Percentiles rank a stretch among this genome's conserved stretches.
Evolutionary conservation across 92 coral and sea anemone genomes (phyloP).

Genomic region (Actinernus sp.): DNA sequence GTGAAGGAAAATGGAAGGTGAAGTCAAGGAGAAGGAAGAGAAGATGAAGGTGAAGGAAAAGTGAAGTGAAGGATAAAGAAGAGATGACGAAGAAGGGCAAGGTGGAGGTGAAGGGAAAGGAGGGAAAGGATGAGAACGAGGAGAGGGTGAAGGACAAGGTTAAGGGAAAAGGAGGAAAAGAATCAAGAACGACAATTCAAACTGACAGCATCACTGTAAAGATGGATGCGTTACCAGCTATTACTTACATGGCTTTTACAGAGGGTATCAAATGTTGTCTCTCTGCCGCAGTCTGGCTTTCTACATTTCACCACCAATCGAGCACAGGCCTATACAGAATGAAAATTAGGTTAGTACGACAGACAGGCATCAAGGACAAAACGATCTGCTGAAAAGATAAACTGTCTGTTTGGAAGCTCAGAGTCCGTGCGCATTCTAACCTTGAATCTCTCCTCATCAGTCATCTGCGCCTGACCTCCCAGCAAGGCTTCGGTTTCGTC

Average conservation of each 20-base stretch:
- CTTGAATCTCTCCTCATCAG: constrained; percentile 98
- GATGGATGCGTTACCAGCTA: background rate
- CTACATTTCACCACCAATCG: constrained; percentile 75
- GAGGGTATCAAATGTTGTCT: constrained; percentile 69
- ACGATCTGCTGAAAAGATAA: too few species aligned
- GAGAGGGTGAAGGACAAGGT: background rate
- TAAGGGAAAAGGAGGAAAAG: background rate
- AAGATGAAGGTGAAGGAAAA: background rate
- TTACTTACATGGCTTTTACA: constrained; percentile 58
- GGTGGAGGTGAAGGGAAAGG: background rate
- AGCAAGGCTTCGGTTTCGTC: constrained; percentile 93
- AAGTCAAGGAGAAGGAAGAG: background rate
- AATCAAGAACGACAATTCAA: too few species aligned
- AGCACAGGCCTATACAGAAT: constrained; percentile 70
- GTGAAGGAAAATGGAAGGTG: background rate
- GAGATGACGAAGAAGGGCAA: background rate
- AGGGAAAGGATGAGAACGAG: too few species aligned
- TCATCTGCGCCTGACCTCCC: constrained; percentile 96
- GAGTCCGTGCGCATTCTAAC: too few species aligned
- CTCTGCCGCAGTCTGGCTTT: constrained; percentile 55
- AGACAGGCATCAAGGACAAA: too few species aligned
- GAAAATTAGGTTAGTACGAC: background rate
- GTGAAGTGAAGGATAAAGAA: background rate
- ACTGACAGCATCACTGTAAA: too few species aligned
- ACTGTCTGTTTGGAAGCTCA: too few species aligned